Base-by-base conservation (phyloP, 2,797 vertebrate species). In the Poliocrania exsul region DNA sequence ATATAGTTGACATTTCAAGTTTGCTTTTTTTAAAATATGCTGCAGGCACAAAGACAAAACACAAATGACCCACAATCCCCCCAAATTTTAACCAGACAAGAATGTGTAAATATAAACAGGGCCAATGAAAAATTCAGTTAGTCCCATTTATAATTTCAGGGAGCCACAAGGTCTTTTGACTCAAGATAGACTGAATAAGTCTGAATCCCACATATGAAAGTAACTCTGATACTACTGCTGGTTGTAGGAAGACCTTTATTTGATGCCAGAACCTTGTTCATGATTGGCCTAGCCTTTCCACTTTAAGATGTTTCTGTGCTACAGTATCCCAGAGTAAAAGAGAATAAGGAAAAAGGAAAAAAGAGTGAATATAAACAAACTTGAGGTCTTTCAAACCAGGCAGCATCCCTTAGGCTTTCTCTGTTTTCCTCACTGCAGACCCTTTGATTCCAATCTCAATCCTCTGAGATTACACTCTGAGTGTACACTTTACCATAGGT, bases 91-190 rank as follows among this genome's bases (percentile, higher is more conserved):
- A 79, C 20, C 21, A 50, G 57, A 85, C 11, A 94, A 74, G 42
- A 86, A 91, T 92, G 61, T 61, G 16, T 51, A 89, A 85, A 65
- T 77, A 89, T 82, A 94, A 93, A 87, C n/a, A 87, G 9, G 29
- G 38, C 9, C 72, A 31, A 20, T 3, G 6, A 85, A 92, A 87
- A 85, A 23, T 54, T 78, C 35, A 26, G 5, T 65, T 40, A 23
- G 19, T 50, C 33, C 19, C 6, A 26, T 73, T 81, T 88, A 46
- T 31, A 71, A 79, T 38, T 85, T 15, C 75, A 38, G 21, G 65
- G 25, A 87, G 7, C 21, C 61, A 44, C 54, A 61, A 83, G 1
- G 18, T 62, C 50, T 31, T 81, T 67, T 40, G 35, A 44, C 21
- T 69, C 50, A 78, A 65, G 56, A 81, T 2, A 57, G n/a, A 15